Base-by-base conservation (phyloP, 2,888 invertebrate species). In the Diabrotica balteata region DNA sequence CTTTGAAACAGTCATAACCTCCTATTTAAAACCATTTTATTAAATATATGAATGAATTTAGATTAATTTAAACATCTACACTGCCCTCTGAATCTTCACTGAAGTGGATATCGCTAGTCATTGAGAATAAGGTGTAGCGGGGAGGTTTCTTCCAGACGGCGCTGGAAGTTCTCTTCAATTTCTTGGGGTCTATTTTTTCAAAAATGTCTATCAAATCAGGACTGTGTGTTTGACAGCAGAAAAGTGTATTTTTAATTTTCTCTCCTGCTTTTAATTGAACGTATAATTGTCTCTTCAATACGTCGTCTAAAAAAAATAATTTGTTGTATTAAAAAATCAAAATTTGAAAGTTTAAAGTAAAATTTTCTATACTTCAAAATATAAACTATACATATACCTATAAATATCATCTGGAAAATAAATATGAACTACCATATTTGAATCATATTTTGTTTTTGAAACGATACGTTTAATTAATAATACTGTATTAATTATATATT, bases 131-230 rank as follows among this genome's bases (percentile, higher is more conserved):
- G 4, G 89, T 88, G 79, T 87, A 89, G 53, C 89, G 83, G 1
- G 91, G 91, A 55, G 92, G 91, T 8, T 90, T 90, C 73, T 89
- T 87, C 93, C 93, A 93, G 63, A 90, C 86, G 52, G 91, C 92
- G 76, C 91, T 91, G 0, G 92, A 93, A 50, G 91, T 91, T 52
- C 93, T 86, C 81, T 90, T 89, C 76, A 92, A 84, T 51, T 87
- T 85, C 57, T 85, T 85, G 59, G 88, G 87, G 81, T 90, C 90
- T 72, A 92, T 90, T 69, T 84, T 83, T 49, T 90, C 89, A 85
- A 93, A 93, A 58, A 93, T 87, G 70, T 87, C 87, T 65, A 86
- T 83, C 69, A 93, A 85, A 86, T 93, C 90, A 0, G 90, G 90
- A 4, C 88, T 87, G 80, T 87, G 87, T 64, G 86, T 86, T 69